Evolutionary conservation across 2,888 invertebrate species (phyloP).

Genomic region (Odiellus spinosus): DNA sequence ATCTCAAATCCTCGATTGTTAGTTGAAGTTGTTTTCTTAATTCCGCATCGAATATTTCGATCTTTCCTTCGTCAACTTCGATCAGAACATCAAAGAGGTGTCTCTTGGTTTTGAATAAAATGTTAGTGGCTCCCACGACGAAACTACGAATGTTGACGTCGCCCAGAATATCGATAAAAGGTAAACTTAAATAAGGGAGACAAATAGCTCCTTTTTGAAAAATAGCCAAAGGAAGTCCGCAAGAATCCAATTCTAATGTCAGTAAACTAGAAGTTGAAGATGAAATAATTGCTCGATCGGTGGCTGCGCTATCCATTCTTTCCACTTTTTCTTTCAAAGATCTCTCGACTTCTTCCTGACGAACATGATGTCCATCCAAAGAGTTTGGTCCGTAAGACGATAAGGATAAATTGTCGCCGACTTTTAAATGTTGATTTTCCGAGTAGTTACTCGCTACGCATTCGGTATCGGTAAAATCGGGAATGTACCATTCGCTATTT

Average conservation of each 20-base stretch:
- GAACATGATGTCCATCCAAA: too few species aligned
- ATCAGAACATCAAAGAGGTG: conserved; percentile 82
- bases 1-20: conserved; percentile 85
- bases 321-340: too few species aligned
- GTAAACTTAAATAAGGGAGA: conserved; percentile 85
- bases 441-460: too few species aligned
- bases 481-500: too few species aligned
- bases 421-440: too few species aligned
- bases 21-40: conserved; percentile 66
- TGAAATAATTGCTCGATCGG: too few species aligned
- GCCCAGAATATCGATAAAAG: conserved; percentile 77
- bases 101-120: conserved; percentile 88
- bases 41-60: conserved; percentile 66
- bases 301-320: too few species aligned
- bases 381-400: too few species aligned
- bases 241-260: conserved; percentile 39
- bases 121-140: conserved; percentile 93
- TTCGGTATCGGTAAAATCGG: too few species aligned
- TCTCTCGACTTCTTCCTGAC: too few species aligned
- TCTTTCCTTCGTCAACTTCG: conserved; percentile 66
- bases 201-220: conserved; percentile 86
- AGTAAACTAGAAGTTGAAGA: conserved; percentile 1
- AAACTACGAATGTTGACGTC: conserved; percentile 59
- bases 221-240: conserved; percentile 71
- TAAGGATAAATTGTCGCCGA: too few species aligned